A percentile compares a stretch with the other conserved stretches of the same genome.
These are phyloP conservation scores for Polyploca ridens DNA, from an alignment of 2,888 invertebrate species.

Conservation along the genomic window DNA sequence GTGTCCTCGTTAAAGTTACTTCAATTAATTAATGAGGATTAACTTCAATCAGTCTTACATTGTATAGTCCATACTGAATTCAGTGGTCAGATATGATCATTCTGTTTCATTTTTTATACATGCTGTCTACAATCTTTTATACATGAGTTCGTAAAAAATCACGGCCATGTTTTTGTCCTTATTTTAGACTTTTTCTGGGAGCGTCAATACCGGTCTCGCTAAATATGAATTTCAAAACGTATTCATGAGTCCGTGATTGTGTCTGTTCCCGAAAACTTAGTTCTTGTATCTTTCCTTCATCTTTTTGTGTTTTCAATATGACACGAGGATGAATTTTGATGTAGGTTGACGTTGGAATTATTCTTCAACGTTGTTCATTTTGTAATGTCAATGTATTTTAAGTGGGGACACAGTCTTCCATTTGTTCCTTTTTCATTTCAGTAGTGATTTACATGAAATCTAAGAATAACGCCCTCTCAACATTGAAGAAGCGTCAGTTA, in stretches of 20 bases:
- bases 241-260: slow-evolving; percentile 47
- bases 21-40: slow-evolving; percentile 3
- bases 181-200: slow-evolving; percentile 35
- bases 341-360: slow-evolving; percentile 64
- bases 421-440: background rate
- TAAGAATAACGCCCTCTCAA: background rate
- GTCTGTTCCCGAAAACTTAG: slow-evolving; percentile 43
- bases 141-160: slow-evolving; percentile 29
- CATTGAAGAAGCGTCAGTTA: slow-evolving; percentile 48
- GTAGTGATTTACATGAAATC: background rate
- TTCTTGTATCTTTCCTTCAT: slow-evolving; percentile 20
- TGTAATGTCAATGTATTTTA: slow-evolving; percentile 57
- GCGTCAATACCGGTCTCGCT: slow-evolving; percentile 27
- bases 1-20: background rate
- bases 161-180: slow-evolving; percentile 24
- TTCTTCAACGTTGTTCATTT: slow-evolving; percentile 53
- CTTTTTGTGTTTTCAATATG: slow-evolving; percentile 50
- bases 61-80: background rate
- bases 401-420: slow-evolving; percentile 44
- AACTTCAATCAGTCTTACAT: background rate
- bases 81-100: background rate
- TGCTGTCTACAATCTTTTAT: background rate
- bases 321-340: slow-evolving; percentile 61
- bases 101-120: background rate
- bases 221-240: slow-evolving; percentile 57